Evolutionary conservation across 2,113 vertebrate genomes (phyloP).

Genomic region (Paralichthys olivaceus): DNA sequence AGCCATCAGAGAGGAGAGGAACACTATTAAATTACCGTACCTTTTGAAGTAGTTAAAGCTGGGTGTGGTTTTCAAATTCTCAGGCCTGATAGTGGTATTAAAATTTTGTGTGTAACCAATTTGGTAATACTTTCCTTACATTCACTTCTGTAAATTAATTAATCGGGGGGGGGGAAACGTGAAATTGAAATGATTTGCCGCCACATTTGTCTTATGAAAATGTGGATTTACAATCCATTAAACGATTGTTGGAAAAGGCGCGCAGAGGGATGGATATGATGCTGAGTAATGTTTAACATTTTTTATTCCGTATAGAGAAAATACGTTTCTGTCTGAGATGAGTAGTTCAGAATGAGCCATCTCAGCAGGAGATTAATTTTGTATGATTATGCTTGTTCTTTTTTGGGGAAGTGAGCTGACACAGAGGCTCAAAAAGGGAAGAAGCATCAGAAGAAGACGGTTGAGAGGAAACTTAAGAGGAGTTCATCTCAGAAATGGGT

Average conservation of each 20-base stretch:
- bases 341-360: background rate
- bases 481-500: no score
- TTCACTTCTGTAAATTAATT: background rate
- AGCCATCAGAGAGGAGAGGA: slow-evolving; percentile 26
- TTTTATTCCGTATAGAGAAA: background rate
- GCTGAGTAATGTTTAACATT: background rate
- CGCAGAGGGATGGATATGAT: background rate
- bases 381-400: background rate
- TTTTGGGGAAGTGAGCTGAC: background rate
- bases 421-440: background rate
- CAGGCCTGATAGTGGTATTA: slow-evolving; percentile 2
- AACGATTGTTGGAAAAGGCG: background rate
- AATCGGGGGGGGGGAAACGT: background rate
- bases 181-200: background rate
- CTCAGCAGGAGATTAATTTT: background rate
- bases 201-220: background rate
- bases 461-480: background rate
- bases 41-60: slow-evolving; percentile 45
- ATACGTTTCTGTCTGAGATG: background rate
- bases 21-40: slow-evolving; percentile 46
- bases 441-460: background rate
- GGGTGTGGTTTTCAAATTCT: slow-evolving; percentile 31
- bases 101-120: background rate
- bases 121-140: background rate
- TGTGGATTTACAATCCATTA: slow-evolving; percentile 3